Evolutionary conservation across 2,113 vertebrate genomes (phyloP), one percentile per base, ranked within the genome.

Genomic region (Calidris pygmaea): DNA sequence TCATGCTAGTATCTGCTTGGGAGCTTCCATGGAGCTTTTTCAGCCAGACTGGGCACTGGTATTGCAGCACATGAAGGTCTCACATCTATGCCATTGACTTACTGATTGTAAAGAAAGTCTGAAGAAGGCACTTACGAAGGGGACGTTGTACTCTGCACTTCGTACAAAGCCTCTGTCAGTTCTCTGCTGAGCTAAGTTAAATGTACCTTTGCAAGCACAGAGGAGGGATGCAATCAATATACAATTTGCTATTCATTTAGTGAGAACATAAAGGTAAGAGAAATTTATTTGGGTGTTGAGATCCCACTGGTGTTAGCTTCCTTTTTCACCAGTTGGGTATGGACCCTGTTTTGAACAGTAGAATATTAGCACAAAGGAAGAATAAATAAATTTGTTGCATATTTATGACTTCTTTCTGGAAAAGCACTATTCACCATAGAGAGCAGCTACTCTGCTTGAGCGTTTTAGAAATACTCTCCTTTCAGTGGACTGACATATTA

Each of bases 371-470:
- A 77, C 24, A 58, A 53, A 82, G 37, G 48, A 93, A 83, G 67
- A 76, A 32, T 70, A 70, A 78, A 89, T 73, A 43, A n/a, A 67
- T 90, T 32, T 52, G 60, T 65, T 91, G 52, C 47, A n/a, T 67
- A 81, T 89, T 90, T 70, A 87, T 87, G 55, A 66, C 45, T 85
- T 74, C 83, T 93, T 93, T 84, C 90, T 92, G 88, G 76, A 86
- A 92, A 74, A 94, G 13, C 76, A 71, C 16, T 73, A 0, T 75
- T 71, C 41, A 8, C 50, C 50, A 4, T 12, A 47, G 63, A 62
- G 26, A 58, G 66, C 77, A 76, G 30, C 67, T 55, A 13, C 35
- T 85, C 26, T 55, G 29, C 30, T 48, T 67, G 68, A 88, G 53
- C 82, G 62, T 56, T 79, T 89, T 30, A 59, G 67, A 79, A 15